phyloP scores from a whole-genome alignment of 2,888 invertebrate genomes.

The Metopia argyrocephala region DNA sequence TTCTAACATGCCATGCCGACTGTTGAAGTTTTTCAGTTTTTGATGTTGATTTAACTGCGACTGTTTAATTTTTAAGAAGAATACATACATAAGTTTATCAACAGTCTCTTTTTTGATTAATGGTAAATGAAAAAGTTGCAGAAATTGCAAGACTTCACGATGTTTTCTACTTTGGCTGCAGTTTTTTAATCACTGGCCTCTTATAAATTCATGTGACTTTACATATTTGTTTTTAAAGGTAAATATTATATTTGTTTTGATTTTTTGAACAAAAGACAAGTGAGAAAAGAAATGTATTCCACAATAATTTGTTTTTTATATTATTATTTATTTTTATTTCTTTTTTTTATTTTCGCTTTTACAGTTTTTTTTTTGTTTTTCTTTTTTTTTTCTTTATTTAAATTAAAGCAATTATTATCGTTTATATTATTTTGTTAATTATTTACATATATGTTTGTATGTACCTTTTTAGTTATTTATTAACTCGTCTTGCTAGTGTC shows the following conservation, averaged over 20 bases:
- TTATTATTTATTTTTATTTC: slow-evolving; percentile 53
- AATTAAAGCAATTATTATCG: slow-evolving; percentile 45
- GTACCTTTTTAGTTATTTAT: slow-evolving; percentile 20
- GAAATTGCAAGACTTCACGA: no score
- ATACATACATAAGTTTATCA: no score
- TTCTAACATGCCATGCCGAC: no score
- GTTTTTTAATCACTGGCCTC: no score
- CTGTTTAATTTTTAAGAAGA: no score
- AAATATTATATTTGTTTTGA: background rate
- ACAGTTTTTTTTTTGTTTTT: slow-evolving; percentile 39
- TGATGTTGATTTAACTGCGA: no score
- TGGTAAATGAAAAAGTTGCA: no score
- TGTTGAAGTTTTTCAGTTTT: no score
- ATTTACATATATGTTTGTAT: slow-evolving; percentile 37
- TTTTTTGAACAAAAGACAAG: background rate
- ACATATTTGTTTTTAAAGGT: no score
- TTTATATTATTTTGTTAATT: slow-evolving; percentile 22
- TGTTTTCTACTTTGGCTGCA: no score
- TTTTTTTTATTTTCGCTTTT: slow-evolving; percentile 44
- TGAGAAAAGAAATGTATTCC: background rate
- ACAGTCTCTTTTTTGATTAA: no score
- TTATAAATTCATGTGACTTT: no score
- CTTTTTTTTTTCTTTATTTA: background rate
- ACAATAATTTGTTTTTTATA: slow-evolving; percentile 18
- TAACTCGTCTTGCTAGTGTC: slow-evolving; percentile 31